Percentiles rank a stretch among this genome's conserved stretches.
phyloP scores from a whole-genome alignment of 2,797 vertebrate species.

The Taenioides sp. region DNA sequence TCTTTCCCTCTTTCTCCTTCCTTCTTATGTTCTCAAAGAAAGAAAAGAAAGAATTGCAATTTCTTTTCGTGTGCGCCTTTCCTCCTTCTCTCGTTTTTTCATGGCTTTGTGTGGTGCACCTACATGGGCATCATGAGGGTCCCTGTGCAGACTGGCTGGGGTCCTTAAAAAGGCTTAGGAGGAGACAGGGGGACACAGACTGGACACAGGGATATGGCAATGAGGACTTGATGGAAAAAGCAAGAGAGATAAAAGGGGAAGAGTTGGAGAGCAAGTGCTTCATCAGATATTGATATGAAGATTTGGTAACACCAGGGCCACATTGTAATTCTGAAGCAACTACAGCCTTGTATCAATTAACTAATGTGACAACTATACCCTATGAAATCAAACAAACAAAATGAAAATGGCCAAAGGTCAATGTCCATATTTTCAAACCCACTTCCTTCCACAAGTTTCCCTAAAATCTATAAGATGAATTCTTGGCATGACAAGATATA shows the following conservation, averaged over 20 bases:
- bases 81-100: constrained; percentile 70
- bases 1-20: constrained; percentile 77
- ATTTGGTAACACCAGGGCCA: constrained; percentile 6
- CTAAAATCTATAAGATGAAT: background rate
- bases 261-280: constrained; percentile 50
- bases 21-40: constrained; percentile 70
- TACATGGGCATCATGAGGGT: constrained; percentile 76
- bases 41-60: constrained; percentile 81
- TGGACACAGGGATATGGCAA: constrained; percentile 40
- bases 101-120: constrained; percentile 73
- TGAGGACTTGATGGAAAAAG: constrained; percentile 56
- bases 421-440: background rate
- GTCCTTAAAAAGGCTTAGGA: constrained; percentile 68
- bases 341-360: background rate
- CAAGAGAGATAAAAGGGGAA: constrained; percentile 61
- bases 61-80: constrained; percentile 67
- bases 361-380: background rate
- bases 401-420: background rate
- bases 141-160: constrained; percentile 60
- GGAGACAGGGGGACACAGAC: constrained; percentile 47
- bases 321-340: background rate
- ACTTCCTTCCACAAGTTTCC: background rate
- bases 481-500: background rate
- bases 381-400: background rate
- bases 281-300: constrained; percentile 58